Evolutionary conservation across 2,113 vertebrate species (phyloP).

Genomic region (Halcyon malimbica): DNA sequence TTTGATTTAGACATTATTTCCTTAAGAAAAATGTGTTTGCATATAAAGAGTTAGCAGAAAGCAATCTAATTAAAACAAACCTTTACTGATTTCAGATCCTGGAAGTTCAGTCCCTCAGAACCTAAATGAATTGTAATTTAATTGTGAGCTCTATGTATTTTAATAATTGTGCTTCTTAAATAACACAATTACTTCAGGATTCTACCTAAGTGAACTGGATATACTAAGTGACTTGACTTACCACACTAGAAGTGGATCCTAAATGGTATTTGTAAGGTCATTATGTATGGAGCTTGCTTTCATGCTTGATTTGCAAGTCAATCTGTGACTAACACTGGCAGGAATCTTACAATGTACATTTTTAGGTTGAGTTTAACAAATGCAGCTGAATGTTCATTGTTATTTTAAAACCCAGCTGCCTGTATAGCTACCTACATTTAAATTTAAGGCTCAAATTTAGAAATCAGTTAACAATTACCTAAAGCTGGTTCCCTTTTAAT

Average conservation of each 20-base stretch:
- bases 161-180: background rate
- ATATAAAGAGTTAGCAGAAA: background rate
- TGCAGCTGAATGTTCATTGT: background rate
- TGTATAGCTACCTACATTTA: background rate
- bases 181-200: background rate
- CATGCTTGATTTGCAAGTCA: background rate
- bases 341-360: background rate
- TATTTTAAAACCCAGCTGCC: background rate
- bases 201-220: background rate
- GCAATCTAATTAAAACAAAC: background rate
- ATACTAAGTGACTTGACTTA: background rate
- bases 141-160: background rate
- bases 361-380: background rate
- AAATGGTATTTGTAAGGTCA: background rate
- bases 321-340: background rate
- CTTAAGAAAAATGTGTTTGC: background rate
- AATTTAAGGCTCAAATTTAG: background rate
- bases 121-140: background rate
- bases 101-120: background rate
- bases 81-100: background rate
- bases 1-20: background rate
- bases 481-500: background rate
- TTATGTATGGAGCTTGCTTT: background rate
- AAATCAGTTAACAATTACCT: conserved; percentile 2
- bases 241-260: background rate